Evolutionary conservation across 30 jellyfish, hydroid and myxozoan species (phyloP).

Genomic region (Aurelia sp.): DNA sequence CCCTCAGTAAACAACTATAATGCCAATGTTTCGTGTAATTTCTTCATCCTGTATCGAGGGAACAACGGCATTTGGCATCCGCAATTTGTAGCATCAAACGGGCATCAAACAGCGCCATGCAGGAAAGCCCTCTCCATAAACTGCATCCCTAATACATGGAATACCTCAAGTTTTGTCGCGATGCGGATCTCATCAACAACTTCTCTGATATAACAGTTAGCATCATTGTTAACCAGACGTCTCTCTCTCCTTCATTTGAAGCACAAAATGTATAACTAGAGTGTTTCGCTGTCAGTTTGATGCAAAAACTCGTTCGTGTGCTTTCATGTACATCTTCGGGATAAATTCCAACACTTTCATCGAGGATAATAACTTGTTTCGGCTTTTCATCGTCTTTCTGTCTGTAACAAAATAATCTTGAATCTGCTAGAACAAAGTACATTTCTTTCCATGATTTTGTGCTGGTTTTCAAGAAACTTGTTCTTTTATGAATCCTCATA

Average conservation of each 20-base stretch:
- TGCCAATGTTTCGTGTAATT: too few species aligned
- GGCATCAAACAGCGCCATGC: too few species aligned
- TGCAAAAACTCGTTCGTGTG: conserved; percentile 31
- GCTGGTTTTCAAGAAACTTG: conserved; percentile 29
- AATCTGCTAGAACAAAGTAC: conserved; percentile 50
- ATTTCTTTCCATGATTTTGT: conserved; percentile 61
- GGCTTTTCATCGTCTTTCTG: conserved; percentile 39
- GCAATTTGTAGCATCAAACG: too few species aligned
- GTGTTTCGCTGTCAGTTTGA: conserved; percentile 9
- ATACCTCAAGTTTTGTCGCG: conserved; percentile 43
- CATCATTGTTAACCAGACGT: conserved; percentile 58
- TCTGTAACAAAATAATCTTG: conserved; percentile 28
- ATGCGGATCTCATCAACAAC: conserved; percentile 47
- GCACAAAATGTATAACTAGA: conserved; percentile 48
- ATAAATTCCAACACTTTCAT: conserved; percentile 63
- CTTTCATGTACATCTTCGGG: conserved; percentile 38
- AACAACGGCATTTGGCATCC: too few species aligned
- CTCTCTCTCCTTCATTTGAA: conserved; percentile 36
- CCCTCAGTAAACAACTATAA: too few species aligned
- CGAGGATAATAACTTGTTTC: conserved; percentile 16
- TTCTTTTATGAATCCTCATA: conserved; percentile 38
- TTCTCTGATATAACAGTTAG: conserved; percentile 62
- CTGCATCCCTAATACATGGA: conserved; percentile 23
- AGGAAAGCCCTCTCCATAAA: background rate
- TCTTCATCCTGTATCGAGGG: too few species aligned